Evolutionary conservation across 37 sponge, comb jelly and placozoan species (phyloP).

Genomic region (Sycon ciliatum): DNA sequence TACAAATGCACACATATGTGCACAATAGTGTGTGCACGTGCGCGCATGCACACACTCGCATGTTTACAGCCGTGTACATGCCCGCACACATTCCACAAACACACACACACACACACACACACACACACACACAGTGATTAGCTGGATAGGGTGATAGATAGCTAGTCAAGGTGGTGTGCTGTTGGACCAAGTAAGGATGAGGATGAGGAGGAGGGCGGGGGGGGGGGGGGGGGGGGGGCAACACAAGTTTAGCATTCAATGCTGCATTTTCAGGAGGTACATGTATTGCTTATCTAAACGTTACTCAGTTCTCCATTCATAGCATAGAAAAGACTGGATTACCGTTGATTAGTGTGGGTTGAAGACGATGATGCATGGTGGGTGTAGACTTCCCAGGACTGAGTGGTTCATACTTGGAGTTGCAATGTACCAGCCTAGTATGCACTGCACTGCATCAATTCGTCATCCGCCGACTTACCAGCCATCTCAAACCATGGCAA

Average conservation of each 20-base stretch:
- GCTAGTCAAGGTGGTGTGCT: too few species aligned
- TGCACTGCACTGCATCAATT: too few species aligned
- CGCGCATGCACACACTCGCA: neutral
- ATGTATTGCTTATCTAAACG: neutral
- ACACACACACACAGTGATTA: too few species aligned
- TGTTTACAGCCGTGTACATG: too few species aligned
- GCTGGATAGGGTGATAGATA: too few species aligned
- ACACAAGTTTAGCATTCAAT: neutral
- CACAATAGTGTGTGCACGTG: slow-evolving; percentile 28
- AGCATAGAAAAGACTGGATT: neutral
- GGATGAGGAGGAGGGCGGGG: neutral
- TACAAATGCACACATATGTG: slow-evolving; percentile 62
- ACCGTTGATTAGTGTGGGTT: too few species aligned
- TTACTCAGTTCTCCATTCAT: neutral
- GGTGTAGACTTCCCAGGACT: too few species aligned
- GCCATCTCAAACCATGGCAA: slow-evolving; percentile 55
- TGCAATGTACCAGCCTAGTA: too few species aligned
- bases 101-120: slow-evolving; percentile 24
- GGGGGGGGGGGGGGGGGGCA: neutral
- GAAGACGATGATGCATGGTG: too few species aligned
- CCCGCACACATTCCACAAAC: neutral
- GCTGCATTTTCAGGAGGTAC: neutral
- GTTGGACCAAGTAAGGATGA: too few species aligned
- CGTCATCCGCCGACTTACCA: too few species aligned
- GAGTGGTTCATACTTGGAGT: too few species aligned